Evolutionary conservation across 2,888 invertebrate species (phyloP).

Genomic region (Mimachlamys varia): DNA sequence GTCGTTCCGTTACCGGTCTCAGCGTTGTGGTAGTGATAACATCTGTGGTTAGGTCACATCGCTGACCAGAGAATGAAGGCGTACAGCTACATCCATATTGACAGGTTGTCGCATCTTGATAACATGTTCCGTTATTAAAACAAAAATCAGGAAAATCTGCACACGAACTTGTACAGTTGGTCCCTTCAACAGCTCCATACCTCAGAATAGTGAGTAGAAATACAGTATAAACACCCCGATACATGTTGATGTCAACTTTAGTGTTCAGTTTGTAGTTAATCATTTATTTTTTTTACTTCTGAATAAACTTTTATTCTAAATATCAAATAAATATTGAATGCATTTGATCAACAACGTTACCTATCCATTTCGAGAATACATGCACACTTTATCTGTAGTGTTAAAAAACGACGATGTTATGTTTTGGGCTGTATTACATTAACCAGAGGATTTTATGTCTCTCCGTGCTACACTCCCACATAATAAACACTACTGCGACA

Average conservation of each 20-base stretch:
- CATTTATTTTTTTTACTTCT: too few species aligned
- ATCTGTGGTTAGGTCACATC: background rate
- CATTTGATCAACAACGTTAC: too few species aligned
- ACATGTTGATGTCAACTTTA: background rate
- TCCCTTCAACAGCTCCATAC: background rate
- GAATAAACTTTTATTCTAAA: too few species aligned
- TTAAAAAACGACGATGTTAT: too few species aligned
- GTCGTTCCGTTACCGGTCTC: conserved; percentile 10
- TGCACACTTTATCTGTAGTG: too few species aligned
- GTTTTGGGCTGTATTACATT: too few species aligned
- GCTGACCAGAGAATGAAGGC: background rate
- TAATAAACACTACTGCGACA: too few species aligned
- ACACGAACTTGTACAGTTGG: background rate
- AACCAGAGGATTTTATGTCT: too few species aligned
- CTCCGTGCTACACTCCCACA: too few species aligned
- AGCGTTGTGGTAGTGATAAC: background rate
- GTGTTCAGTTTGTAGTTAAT: background rate
- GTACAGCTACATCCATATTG: background rate
- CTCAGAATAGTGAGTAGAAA: background rate
- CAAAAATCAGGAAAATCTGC: background rate
- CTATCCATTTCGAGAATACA: too few species aligned
- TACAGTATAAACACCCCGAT: background rate
- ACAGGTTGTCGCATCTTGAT: background rate
- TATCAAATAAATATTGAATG: too few species aligned
- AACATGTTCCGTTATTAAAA: background rate